A percentile compares a stretch with the other conserved stretches of the same genome.
phyloP scores from a whole-genome alignment of 2,113 vertebrate species.

The Erinaceus europaeus region DNA sequence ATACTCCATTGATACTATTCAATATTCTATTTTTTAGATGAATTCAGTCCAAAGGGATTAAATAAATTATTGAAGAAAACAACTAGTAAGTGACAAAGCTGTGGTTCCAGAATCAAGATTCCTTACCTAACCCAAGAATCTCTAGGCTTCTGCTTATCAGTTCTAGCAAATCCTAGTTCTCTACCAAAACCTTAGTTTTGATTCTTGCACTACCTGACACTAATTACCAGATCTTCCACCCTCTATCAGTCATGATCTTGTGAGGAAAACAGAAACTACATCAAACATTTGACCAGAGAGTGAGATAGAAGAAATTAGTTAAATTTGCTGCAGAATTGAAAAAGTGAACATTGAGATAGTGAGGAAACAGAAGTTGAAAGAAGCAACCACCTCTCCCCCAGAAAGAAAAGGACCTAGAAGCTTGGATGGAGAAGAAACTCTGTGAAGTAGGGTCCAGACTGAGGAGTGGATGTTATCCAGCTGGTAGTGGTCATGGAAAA shows the following conservation, averaged over 20 bases:
- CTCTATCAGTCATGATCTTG: not conserved
- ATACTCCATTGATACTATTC: not conserved
- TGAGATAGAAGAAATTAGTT: not conserved
- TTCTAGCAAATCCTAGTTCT: no score
- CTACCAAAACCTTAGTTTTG: not conserved
- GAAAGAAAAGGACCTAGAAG: not conserved
- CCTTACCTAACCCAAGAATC: not conserved
- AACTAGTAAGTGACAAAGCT: not conserved
- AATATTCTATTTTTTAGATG: not conserved
- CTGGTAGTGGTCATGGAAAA: not conserved
- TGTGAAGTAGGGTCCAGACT: not conserved
- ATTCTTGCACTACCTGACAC: not conserved
- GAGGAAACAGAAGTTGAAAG: not conserved
- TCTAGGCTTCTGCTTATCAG: not conserved
- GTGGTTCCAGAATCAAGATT: not conserved
- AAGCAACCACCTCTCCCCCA: not conserved
- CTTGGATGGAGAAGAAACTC: not conserved
- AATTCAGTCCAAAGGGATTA: slow-evolving; percentile 1
- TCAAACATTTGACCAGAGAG: not conserved
- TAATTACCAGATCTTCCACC: not conserved
- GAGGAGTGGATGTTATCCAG: not conserved
- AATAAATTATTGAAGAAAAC: not conserved
- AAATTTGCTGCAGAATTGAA: not conserved
- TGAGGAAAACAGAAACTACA: not conserved
- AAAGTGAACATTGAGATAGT: not conserved